Conservation (phyloP, 2,113 vertebrate genomes). For the Tympanuchus pallidicinctus region DNA sequence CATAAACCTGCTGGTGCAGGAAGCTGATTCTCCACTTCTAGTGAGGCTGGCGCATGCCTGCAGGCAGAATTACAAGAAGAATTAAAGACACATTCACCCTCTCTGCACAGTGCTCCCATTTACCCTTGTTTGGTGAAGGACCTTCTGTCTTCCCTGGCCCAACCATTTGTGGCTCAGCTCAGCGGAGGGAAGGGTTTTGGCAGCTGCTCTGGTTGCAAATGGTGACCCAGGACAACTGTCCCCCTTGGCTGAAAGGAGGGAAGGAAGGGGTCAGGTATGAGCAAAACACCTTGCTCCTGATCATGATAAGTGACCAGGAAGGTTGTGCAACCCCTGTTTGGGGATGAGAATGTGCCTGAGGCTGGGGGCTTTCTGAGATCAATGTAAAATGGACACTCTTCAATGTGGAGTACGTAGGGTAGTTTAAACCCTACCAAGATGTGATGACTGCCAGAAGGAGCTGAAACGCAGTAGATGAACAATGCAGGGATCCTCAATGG, state of each 20-base stretch:
- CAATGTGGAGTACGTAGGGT: not conserved
- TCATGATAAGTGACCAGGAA: constrained; percentile 26
- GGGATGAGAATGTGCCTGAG: constrained; percentile 50
- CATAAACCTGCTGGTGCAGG: not conserved
- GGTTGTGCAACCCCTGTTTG: constrained; percentile 37
- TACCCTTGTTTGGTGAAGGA: not conserved
- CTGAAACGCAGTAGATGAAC: not conserved
- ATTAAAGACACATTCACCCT: not conserved
- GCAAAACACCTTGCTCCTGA: constrained; percentile 22
- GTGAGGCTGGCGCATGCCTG: not conserved
- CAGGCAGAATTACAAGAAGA: not conserved
- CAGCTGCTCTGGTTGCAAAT: not conserved
- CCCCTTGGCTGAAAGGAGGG: not conserved
- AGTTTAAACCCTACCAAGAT: not conserved
- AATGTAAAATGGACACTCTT: not conserved
- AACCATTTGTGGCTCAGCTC: not conserved
- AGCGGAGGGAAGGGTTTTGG: not conserved
- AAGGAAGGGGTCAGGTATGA: constrained; percentile 42
- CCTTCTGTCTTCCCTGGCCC: not conserved
- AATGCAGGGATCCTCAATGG: not conserved
- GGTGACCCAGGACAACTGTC: rapidly evolving
- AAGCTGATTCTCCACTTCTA: not conserved
- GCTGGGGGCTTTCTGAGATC: not conserved
- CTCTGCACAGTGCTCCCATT: rapidly evolving
- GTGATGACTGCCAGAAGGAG: not conserved